These are phyloP conservation scores for Nasonia vitripennis DNA, from an alignment of 1,140 invertebrate genomes.

Conservation along the genomic window DNA sequence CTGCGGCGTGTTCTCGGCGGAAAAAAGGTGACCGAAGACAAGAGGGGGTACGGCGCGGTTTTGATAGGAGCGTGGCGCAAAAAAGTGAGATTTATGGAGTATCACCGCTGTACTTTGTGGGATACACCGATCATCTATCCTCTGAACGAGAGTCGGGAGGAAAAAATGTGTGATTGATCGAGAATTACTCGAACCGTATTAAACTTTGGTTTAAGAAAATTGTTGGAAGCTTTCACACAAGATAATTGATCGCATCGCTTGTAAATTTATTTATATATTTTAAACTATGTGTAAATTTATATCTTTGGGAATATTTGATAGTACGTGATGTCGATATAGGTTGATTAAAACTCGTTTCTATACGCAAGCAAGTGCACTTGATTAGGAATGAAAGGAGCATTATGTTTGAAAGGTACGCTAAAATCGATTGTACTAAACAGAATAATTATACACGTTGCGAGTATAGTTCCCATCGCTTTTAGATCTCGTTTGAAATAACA, in stretches of 20 bases:
- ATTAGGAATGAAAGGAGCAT: neutral
- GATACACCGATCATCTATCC: neutral
- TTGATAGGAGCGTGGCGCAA: neutral
- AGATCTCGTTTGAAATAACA: too few relatives aligned
- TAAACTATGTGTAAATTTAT: neutral
- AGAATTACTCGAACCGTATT: neutral
- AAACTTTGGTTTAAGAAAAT: neutral
- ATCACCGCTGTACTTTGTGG: neutral
- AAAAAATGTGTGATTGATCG: conserved; percentile 4
- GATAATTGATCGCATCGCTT: neutral
- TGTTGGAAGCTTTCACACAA: neutral
- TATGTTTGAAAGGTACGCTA: neutral
- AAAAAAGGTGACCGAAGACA: neutral
- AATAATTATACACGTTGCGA: too few relatives aligned
- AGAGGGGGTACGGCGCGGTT: neutral
- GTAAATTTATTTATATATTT: neutral
- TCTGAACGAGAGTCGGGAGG: neutral
- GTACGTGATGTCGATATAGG: neutral
- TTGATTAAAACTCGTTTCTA: neutral
- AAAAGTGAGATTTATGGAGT: neutral
- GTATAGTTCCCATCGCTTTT: too few relatives aligned
- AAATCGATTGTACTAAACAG: too few relatives aligned
- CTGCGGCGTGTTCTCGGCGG: neutral
- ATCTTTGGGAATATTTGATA: neutral
- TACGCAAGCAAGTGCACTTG: neutral